Percentiles rank a stretch among this genome's conserved stretches.
Evolutionary conservation across 2,797 vertebrate genomes (phyloP).

Genomic region (Galago senegalensis): DNA sequence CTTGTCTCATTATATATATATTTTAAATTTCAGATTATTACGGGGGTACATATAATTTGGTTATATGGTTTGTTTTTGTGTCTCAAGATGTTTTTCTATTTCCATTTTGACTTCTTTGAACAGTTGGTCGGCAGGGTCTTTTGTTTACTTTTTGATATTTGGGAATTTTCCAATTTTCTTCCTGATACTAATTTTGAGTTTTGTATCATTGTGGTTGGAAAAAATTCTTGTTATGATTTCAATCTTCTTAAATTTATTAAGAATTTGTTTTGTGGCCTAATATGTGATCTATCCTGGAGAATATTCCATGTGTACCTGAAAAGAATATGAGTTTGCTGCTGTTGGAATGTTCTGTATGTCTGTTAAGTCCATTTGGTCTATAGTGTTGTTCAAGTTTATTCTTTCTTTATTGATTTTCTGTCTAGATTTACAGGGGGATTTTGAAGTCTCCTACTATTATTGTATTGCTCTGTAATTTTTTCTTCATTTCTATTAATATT

Average conservation of each 20-base stretch:
- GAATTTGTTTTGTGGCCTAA: background rate
- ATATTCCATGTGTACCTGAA: background rate
- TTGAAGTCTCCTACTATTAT: background rate
- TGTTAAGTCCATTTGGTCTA: background rate
- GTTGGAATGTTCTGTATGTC: background rate
- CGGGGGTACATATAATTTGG: no score
- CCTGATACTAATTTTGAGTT: background rate
- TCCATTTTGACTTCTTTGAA: background rate
- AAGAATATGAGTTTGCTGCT: background rate
- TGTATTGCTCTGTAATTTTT: background rate
- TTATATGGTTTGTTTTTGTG: no score
- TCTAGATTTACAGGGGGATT: background rate
- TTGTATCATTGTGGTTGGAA: background rate
- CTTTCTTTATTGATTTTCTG: background rate
- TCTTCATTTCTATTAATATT: background rate
- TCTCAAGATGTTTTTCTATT: background rate
- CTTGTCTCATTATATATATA: background rate
- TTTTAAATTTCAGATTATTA: no score
- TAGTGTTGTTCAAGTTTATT: background rate
- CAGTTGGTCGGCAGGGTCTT: background rate
- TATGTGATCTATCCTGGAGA: background rate
- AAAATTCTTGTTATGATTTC: background rate
- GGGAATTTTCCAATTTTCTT: background rate
- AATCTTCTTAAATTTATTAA: background rate
- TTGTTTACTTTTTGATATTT: background rate